Evolutionary conservation across 1,140 invertebrate species (phyloP).

Genomic region (Zaprionus ornatus): DNA sequence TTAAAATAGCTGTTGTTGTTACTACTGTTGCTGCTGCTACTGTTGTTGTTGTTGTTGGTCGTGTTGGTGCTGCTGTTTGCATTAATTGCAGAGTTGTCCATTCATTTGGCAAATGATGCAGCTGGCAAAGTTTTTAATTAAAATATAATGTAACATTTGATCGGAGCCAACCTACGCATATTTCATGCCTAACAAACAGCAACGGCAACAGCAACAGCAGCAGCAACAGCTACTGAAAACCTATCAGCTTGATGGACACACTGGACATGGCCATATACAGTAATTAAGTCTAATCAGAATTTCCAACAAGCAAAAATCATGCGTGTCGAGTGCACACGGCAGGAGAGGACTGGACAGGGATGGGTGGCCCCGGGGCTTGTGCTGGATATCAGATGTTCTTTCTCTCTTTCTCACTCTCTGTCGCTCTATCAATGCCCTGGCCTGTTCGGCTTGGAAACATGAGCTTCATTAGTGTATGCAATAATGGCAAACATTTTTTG

Average conservation of each 20-base stretch:
- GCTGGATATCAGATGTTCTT: slow-evolving; percentile 26
- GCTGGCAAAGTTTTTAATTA: slow-evolving; percentile 79
- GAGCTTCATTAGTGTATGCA: slow-evolving; percentile 82
- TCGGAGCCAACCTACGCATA: slow-evolving; percentile 44
- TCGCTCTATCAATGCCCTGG: slow-evolving; percentile 12
- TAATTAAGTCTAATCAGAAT: slow-evolving; percentile 83
- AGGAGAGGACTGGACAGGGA: background rate
- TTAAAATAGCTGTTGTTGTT: slow-evolving; percentile 67
- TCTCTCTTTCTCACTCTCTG: slow-evolving; percentile 1
- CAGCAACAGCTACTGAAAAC: slow-evolving; percentile 56
- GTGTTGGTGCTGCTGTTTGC: slow-evolving; percentile 51
- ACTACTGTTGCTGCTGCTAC: slow-evolving; percentile 19
- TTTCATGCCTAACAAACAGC: slow-evolving; percentile 29
- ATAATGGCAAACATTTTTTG: slow-evolving; percentile 82
- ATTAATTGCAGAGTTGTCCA: slow-evolving; percentile 76
- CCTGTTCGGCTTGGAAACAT: slow-evolving; percentile 58
- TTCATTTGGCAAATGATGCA: slow-evolving; percentile 79
- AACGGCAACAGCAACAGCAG: background rate
- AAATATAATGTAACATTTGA: slow-evolving; percentile 77
- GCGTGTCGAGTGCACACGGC: slow-evolving; percentile 61
- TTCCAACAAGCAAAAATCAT: slow-evolving; percentile 81
- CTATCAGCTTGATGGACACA: slow-evolving; percentile 74
- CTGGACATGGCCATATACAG: slow-evolving; percentile 59
- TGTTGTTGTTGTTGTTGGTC: slow-evolving; percentile 22
- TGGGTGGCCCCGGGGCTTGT: slow-evolving; percentile 35